A percentile compares a stretch with the other conserved stretches of the same genome.
phyloP scores from a whole-genome alignment of 2,888 invertebrate genomes.

The Petrolisthes manimaculis region DNA sequence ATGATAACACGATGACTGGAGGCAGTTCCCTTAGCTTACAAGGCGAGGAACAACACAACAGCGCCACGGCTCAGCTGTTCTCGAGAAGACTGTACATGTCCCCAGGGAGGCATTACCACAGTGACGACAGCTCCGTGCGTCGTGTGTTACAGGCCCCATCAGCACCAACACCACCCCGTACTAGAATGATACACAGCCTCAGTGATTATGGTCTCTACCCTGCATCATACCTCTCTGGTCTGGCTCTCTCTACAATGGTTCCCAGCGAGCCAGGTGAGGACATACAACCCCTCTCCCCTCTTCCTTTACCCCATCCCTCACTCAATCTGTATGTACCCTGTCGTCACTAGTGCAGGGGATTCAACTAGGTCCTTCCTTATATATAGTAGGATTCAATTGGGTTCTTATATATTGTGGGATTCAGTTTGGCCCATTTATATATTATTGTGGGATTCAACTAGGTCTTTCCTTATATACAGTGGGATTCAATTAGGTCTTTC shows the following conservation, averaged over 20 bases:
- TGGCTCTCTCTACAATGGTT: conserved; percentile 44
- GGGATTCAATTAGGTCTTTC: too few species aligned
- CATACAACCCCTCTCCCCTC: not conserved
- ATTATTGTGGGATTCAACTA: too few species aligned
- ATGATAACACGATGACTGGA: too few species aligned
- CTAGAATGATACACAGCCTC: conserved; percentile 46
- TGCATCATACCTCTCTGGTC: conserved; percentile 25
- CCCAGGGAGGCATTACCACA: conserved; percentile 29
- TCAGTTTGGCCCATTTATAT: not conserved
- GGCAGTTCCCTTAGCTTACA: too few species aligned
- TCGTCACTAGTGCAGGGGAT: too few species aligned
- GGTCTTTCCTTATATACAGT: too few species aligned
- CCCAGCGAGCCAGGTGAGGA: conserved; percentile 47
- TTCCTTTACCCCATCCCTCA: conserved; percentile 2
- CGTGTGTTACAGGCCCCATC: conserved; percentile 21
- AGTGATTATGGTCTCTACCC: conserved; percentile 42
- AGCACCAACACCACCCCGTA: conserved; percentile 3
- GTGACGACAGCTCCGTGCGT: conserved; percentile 31
- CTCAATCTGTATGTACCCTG: not conserved
- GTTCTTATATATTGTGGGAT: not conserved
- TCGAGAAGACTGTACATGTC: not conserved
- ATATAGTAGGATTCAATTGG: not conserved
- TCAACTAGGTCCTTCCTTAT: not conserved
- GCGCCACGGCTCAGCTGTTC: conserved; percentile 6
- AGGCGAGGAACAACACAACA: too few species aligned